Evolutionary conservation across 1,140 invertebrate genomes (phyloP).

Genomic region (Zaprionus davidi): DNA sequence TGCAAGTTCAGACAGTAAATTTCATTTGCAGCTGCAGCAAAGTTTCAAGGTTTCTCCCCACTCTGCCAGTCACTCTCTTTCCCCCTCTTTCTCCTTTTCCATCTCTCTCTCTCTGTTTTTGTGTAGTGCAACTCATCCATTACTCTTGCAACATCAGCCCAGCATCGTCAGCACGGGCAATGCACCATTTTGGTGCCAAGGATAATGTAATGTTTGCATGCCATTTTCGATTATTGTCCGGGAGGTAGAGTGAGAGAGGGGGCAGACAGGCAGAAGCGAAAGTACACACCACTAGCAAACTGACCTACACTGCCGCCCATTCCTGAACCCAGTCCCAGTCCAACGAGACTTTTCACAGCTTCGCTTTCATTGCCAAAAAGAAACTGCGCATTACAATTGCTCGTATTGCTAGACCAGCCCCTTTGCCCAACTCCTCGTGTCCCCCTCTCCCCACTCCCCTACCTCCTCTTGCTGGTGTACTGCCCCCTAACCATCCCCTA

Average conservation of each 20-base stretch:
- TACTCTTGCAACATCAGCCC: constrained; percentile 32
- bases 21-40: neutral
- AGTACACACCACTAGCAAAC: constrained; percentile 65
- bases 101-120: neutral
- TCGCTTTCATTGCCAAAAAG: constrained; percentile 48
- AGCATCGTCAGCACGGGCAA: constrained; percentile 40
- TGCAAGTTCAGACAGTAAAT: neutral
- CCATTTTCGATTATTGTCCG: constrained; percentile 63
- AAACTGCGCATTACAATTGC: constrained; percentile 71
- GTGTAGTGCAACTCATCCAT: constrained; percentile 8
- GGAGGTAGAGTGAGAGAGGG: neutral
- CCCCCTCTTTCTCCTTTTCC: neutral
- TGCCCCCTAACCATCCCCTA: constrained; percentile 5
- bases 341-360: neutral
- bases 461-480: neutral
- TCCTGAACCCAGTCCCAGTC: constrained; percentile 32
- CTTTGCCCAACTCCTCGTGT: neutral
- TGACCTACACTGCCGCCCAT: constrained; percentile 65
- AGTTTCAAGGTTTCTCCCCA: constrained; percentile 8
- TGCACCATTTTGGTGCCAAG: constrained; percentile 78
- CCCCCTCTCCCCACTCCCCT: neutral
- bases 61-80: neutral
- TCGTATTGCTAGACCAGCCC: neutral
- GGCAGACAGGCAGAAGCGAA: constrained; percentile 47
- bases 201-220: constrained; percentile 65